Evolutionary conservation across 2,797 vertebrate species (phyloP), one percentile per base, ranked within the genome.

Genomic region (Leucoraja ocellata): DNA sequence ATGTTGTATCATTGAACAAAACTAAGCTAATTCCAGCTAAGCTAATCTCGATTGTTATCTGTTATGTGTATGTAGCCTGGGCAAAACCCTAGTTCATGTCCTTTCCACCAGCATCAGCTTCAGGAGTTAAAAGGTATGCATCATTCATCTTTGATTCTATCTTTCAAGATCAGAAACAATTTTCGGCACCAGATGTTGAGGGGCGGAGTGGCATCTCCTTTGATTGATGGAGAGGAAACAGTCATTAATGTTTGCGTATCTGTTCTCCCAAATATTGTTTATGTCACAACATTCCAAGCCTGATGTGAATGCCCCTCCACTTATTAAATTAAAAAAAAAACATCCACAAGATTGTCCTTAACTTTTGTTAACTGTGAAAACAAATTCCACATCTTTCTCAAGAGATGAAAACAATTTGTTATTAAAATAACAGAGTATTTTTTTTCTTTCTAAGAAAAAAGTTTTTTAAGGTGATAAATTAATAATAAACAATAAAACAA

Each of bases 111-210:
- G 13, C 65, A 68, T 86, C 32, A 6, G 25, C 58, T 86, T 63
- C 32, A n/a, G 58, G 25, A 86, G 83, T 28, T n/a, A 5, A 4
- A 63, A 28, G 65, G 61, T 86, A 46, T 61, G 81, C 23, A 10
- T 11, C 25, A 86, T 65, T 16, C 28, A 32, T 86, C 28, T 86
- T 80, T 80, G 79, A 18, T 23, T 46, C 39, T 2, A 21, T 81
- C n/a, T 63, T 58, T 65, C 83, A 63, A 86, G 83, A 86, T 86
- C 83, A 63, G 25, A 86, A 86, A 86, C 4, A 18, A 6, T 65
- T 86, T 14, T 86, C 32, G 25, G n/a, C 63, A 65, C 83, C 83
- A 86, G 83, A 86, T 86, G 83, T 32, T 65, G 16, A 86, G 83
- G n/a, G 83, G 32, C 83, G 11, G 83, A 86, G n/a, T 28, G 16